phyloP scores from a whole-genome alignment of 2,113 vertebrate genomes.

The Miniopterus natalensis region DNA sequence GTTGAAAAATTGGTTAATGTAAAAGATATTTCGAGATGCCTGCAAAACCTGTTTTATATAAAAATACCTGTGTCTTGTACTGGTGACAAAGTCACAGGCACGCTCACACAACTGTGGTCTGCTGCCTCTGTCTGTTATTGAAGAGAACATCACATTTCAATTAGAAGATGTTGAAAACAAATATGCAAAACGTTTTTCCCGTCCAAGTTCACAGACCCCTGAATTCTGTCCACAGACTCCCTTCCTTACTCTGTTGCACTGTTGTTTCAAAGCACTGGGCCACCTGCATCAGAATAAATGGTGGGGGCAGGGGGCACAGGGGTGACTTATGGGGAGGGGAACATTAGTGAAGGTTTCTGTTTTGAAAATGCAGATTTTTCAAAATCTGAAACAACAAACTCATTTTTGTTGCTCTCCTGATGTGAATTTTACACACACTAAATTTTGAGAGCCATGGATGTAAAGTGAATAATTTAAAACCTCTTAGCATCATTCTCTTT shows the following conservation, averaged over 20 bases:
- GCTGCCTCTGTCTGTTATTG: not conserved
- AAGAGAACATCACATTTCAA: slow-evolving; percentile 27
- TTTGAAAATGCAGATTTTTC: not conserved
- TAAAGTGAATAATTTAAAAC: slow-evolving; percentile 55
- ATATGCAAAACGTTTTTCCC: not conserved
- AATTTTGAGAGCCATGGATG: not conserved
- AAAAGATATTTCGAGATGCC: slow-evolving; percentile 40
- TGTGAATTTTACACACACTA: not conserved
- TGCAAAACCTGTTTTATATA: not conserved
- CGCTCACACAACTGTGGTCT: not conserved
- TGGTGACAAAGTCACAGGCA: not conserved
- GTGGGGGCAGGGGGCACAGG: too few relatives aligned
- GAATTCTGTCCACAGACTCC: not conserved
- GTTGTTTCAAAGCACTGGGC: not conserved
- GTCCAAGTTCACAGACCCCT: not conserved
- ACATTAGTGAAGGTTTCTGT: not conserved
- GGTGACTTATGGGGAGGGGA: too few relatives aligned
- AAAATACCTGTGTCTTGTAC: slow-evolving; percentile 19
- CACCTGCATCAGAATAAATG: not conserved
- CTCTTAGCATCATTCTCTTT: slow-evolving; percentile 1
- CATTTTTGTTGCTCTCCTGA: slow-evolving; percentile 14
- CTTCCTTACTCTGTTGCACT: not conserved
- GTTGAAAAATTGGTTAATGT: slow-evolving; percentile 1
- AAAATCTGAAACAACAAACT: not conserved
- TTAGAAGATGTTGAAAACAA: slow-evolving; percentile 39